Evolutionary conservation across 2,797 vertebrate species (phyloP).

Genomic region (Glyptemys insculpta): DNA sequence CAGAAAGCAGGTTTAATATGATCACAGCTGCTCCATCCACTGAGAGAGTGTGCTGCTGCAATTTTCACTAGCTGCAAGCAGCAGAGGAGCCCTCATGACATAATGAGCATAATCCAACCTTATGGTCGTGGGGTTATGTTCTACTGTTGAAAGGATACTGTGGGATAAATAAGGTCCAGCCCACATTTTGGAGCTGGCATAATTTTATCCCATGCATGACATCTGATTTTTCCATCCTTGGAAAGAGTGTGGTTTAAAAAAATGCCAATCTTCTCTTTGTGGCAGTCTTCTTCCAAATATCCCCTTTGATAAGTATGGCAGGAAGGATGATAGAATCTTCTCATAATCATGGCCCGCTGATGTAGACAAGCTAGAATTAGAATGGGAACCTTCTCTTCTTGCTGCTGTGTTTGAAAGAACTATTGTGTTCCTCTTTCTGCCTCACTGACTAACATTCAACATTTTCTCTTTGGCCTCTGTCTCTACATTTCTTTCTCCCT

Average conservation of each 20-base stretch:
- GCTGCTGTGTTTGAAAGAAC: conserved; percentile 45
- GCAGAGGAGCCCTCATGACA: not conserved
- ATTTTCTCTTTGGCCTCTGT: conserved; percentile 24
- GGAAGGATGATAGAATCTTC: not conserved
- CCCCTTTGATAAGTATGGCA: accelerated
- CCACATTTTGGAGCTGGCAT: not conserved
- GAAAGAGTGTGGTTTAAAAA: accelerated
- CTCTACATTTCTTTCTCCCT: conserved; percentile 43
- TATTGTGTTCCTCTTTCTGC: conserved; percentile 8
- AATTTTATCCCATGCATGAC: not conserved
- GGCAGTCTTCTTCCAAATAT: not conserved
- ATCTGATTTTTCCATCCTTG: not conserved
- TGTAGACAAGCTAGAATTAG: not conserved
- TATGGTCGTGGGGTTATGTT: not conserved
- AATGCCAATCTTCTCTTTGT: not conserved
- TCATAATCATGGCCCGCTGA: not conserved
- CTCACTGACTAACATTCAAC: conserved; percentile 41
- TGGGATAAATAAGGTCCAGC: not conserved
- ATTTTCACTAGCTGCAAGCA: not conserved
- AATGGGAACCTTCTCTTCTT: conserved; percentile 20
- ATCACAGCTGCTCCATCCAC: not conserved
- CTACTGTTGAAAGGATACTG: not conserved
- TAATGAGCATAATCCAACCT: not conserved
- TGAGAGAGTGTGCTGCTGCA: not conserved
- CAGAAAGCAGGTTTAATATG: not conserved